Evolutionary conservation across 1,140 invertebrate genomes (phyloP), one percentile per base, ranked within the genome.

Genomic region (Monomorium pharaonis): DNA sequence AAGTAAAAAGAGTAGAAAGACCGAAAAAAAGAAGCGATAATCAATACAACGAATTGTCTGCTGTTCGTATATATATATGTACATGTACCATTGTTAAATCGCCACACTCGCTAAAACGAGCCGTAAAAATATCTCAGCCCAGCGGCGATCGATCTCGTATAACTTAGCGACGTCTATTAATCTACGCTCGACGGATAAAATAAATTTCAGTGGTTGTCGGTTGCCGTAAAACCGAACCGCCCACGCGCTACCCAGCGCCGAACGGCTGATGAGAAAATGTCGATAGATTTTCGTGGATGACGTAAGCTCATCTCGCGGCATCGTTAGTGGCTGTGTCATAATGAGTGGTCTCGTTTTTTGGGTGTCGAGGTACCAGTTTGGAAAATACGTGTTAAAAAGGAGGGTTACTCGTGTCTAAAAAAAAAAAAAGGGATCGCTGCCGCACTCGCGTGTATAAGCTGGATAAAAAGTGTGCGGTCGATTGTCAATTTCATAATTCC

Each of bases 401-500:
- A 72, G 37, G 42, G 9, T 21, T 47, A 30, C 10, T 0, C 14
- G 7, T 37, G 75, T 70, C 33, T 56, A 27, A n/a, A 81, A 58
- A 56, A 21, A 70, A 58, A 70, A 58, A 44, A 70, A 58, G 24
- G 14, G 14, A 58, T 33, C 24, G n/a, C n/a, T 47, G 24, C 18
- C 21, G 24, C 49, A 70, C 33, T 44, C 30, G 49, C 21, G 47
- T 37, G 30, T 21, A 10, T 14, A 27, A 27, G 33, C 37, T n/a
- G 33, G 21, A 51, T 51, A 69, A n/a, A 72, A n/a, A n/a, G n/a
- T 24, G 33, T 24, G 24, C 24, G 37, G 18, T 58, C 51, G 67
- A 72, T 51, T n/a, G 56, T 16, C 51, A 85, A 85, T 86, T 86
- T 86, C 44, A 56, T 70, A 77, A 86, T 86, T 70, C 77, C 42